Evolutionary conservation across 2,113 vertebrate genomes (phyloP), one percentile per base, ranked within the genome.

Genomic region (Carettochelys insculpta): DNA sequence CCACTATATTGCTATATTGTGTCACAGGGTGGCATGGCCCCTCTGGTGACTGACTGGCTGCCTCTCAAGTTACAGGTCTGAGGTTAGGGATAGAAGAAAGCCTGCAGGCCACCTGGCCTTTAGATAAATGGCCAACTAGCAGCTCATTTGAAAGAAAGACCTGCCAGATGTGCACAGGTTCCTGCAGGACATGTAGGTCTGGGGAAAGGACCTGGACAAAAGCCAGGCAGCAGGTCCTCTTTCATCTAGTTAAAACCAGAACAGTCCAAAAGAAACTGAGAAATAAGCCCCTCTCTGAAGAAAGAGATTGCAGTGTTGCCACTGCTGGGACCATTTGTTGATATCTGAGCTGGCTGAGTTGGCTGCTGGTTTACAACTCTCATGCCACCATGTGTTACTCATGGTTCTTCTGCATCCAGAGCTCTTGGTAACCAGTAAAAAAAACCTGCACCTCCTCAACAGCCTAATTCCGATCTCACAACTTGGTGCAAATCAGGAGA

Each of bases 361-460:
- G 73, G 56, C 77, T 82, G 92, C 68, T 88, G 78, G 79, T 80
- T 90, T 78, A 24, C 8, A 17, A 80, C 45, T 85, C 87, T 43
- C 6, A 5, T 77, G 43, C 58, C 87, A 17, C 22, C 10, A 27
- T 1, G 4, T 54, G 25, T 27, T 11, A 27, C 53, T 16, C 53
- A 54, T 5, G 53, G 53, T 27, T 54, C 53, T 54, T 27, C 53
- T 54, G 53, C 24, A 54, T 25, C 53, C 53, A 54, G 27, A 54
- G 53, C 24, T 54, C 53, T 27, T 54, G 10, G 53, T 27, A 22
- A 54, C 53, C 53, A 19, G 22, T 47, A 61, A 2, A 0, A 17
- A 13, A 17, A n/a, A n/a, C n/a, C 76, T n/a, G 43, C 5, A 3
- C 1, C 2, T 27, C 50, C 1, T 0, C 79, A 7, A 56, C 19